Conservation (phyloP, 2,113 vertebrate species). For the Melanerpes aurifrons region DNA sequence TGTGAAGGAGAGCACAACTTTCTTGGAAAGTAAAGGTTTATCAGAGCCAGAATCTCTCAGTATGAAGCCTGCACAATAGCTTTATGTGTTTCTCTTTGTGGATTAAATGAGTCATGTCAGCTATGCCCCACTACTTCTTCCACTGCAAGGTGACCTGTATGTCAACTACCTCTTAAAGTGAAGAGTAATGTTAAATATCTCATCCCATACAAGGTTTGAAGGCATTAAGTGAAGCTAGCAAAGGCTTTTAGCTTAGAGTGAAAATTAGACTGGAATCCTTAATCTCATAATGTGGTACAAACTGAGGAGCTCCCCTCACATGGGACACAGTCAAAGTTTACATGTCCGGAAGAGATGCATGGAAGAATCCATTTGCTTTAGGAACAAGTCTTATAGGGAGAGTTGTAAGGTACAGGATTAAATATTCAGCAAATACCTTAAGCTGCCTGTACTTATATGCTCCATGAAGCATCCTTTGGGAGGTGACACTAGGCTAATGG, state of each 20-base stretch:
- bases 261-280: neutral
- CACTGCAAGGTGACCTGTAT: rapidly evolving
- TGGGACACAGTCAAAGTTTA: neutral
- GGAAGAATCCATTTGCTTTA: neutral
- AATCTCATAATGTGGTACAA: neutral
- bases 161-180: neutral
- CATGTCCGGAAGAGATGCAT: neutral
- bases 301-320: neutral
- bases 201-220: neutral
- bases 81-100: neutral
- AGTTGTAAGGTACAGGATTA: neutral
- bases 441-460: neutral
- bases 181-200: neutral
- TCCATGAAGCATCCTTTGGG: neutral
- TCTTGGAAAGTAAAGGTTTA: neutral
- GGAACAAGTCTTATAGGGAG: rapidly evolving
- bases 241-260: neutral
- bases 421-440: neutral
- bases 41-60: neutral
- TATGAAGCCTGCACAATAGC: neutral
- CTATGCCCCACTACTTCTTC: neutral
- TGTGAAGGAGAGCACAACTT: neutral
- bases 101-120: neutral
- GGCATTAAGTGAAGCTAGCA: neutral
- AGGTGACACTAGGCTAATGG: neutral